phyloP scores from a whole-genome alignment of 2,888 invertebrate genomes.

The Ichneumoninae sp. region DNA sequence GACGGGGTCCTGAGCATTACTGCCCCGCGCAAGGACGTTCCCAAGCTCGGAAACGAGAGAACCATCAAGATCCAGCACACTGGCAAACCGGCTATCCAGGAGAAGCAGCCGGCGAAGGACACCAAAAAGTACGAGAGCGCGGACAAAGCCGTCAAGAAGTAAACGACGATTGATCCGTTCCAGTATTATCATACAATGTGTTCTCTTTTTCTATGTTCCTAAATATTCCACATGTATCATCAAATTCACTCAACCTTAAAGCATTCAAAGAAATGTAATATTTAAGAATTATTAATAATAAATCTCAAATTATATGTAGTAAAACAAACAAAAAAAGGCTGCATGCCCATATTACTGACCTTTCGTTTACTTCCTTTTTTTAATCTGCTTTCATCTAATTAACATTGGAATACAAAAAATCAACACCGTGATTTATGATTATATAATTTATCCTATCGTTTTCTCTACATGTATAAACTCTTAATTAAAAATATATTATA shows the following conservation, averaged over 20 bases:
- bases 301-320: not conserved
- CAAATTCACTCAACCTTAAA: conserved; percentile 1
- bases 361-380: no score
- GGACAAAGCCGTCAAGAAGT: conserved; percentile 32
- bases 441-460: not conserved
- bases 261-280: conserved; percentile 9
- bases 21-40: conserved; percentile 87
- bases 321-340: not conserved
- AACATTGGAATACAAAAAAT: not conserved
- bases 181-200: conserved; percentile 36
- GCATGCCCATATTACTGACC: no score
- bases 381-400: no score
- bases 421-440: not conserved
- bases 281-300: conserved; percentile 2
- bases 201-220: conserved; percentile 37
- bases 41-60: conserved; percentile 62
- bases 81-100: conserved; percentile 74
- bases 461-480: conserved; percentile 57
- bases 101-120: conserved; percentile 35
- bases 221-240: not conserved
- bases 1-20: conserved; percentile 92
- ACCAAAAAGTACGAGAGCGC: conserved; percentile 47
- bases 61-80: conserved; percentile 69
- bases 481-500: conserved; percentile 54
- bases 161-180: not conserved